Base-by-base conservation (phyloP, 2,888 invertebrate genomes). In the Lingula anatina region DNA sequence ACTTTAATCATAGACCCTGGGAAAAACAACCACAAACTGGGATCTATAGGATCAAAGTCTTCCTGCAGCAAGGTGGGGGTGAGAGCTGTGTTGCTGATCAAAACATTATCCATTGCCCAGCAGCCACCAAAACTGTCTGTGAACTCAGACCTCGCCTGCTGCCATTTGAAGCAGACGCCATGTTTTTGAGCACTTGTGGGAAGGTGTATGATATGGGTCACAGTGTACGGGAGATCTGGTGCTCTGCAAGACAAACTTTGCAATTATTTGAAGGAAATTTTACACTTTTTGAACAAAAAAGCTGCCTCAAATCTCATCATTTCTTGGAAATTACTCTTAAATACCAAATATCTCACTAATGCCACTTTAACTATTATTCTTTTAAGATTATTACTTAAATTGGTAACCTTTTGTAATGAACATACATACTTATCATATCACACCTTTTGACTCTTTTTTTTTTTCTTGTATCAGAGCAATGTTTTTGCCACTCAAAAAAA, bases 1-100 rank as follows among this genome's bases (percentile, higher is more conserved):
- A 77, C 77, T 65, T 71, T 66, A 24, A 78, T 66, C 39, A 64
- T 62, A 5, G 72, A 77, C 18, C 77, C 77, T 15, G 77, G 77
- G 49, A 78, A 77, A 54, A 76, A 75, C 7, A 77, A 60, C 73
- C 75, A 78, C 50, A 77, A 68, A 44, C 70, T 59, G 3, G 75
- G 72, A 48, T 75, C 70, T 27, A 77, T 57, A 5, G 78, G 77
- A 56, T 78, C 76, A 64, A 78, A 77, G 45, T 65, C 59, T 27
- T 77, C 78, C n/a, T 62, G 52, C 9, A 78, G 40, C 12, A 48
- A 43, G 2, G 53, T 47, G 1, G 75, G 74, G 9, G 65, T 59
- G 31, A 72, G 47, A 2, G 70, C 71, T 28, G 59, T 61, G 56
- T 73, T 76, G 43, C 66, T 68, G n/a, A 77, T 60, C 3, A 76